phyloP scores from a whole-genome alignment of 1,140 invertebrate species.

The Drosophila bocqueti region DNA sequence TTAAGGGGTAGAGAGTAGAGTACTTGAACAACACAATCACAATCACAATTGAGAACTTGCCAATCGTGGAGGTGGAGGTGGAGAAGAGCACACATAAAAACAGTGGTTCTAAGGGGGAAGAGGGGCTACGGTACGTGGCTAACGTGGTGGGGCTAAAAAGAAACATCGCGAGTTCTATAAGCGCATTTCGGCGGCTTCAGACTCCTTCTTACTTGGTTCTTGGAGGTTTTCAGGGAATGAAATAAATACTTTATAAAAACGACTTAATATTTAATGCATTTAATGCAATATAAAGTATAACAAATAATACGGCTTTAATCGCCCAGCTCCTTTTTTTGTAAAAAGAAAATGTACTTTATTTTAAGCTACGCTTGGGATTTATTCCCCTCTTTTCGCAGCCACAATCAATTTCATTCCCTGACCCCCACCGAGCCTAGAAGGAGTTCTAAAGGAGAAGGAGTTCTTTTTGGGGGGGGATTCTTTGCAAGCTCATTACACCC shows the following conservation, averaged over 20 bases:
- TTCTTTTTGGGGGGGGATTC: slow-evolving; percentile 2
- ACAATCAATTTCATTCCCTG: slow-evolving; percentile 46
- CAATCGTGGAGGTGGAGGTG: slow-evolving; percentile 67
- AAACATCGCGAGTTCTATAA: slow-evolving; percentile 63
- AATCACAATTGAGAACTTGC: slow-evolving; percentile 79
- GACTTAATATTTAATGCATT: no score
- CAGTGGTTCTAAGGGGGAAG: slow-evolving; percentile 57
- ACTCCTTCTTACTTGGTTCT: neutral
- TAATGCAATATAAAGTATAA: no score
- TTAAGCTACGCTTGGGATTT: neutral
- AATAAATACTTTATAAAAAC: neutral
- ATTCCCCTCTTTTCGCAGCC: neutral
- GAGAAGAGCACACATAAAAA: slow-evolving; percentile 62
- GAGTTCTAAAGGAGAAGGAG: slow-evolving; percentile 19
- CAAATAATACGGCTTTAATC: no score
- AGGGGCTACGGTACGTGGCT: slow-evolving; percentile 64
- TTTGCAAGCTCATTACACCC: slow-evolving; percentile 74
- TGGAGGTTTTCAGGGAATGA: slow-evolving; percentile 45
- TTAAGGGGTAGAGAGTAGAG: slow-evolving; percentile 17
- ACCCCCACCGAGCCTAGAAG: neutral
- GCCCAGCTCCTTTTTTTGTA: no score
- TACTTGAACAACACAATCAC: slow-evolving; percentile 50
- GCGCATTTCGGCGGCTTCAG: slow-evolving; percentile 31
- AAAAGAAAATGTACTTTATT: neutral
- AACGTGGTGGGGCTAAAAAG: slow-evolving; percentile 67